phyloP scores from a whole-genome alignment of 2,888 invertebrate genomes.

The Andrena fulva region DNA sequence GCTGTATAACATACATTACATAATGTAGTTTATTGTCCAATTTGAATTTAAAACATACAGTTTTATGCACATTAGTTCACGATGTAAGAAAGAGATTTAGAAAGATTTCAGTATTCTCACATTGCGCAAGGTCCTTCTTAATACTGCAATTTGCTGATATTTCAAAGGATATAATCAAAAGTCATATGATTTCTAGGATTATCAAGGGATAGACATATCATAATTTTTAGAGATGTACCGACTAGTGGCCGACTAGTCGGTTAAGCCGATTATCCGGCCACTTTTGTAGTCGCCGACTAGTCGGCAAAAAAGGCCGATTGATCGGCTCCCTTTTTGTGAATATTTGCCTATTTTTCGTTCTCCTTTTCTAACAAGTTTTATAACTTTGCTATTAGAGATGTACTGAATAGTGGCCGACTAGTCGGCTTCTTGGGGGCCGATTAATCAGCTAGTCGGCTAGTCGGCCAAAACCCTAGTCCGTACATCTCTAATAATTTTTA shows the following conservation, averaged over 20 bases:
- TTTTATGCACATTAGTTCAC: conserved; percentile 29
- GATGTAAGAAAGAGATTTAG: conserved; percentile 16
- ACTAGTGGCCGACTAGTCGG: too few relatives aligned
- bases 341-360: too few relatives aligned
- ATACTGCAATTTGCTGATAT: conserved; percentile 4
- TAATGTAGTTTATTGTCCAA: conserved; percentile 69
- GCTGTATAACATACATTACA: conserved; percentile 80
- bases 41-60: conserved; percentile 51
- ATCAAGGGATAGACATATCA: conserved; percentile 1
- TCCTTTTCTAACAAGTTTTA: too few relatives aligned
- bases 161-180: conserved; percentile 16
- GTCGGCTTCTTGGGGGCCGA: too few relatives aligned
- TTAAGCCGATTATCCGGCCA: too few relatives aligned
- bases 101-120: conserved; percentile 5
- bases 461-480: too few relatives aligned
- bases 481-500: conserved; percentile 5
- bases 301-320: too few relatives aligned
- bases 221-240: conserved; percentile 1
- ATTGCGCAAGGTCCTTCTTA: conserved; percentile 10
- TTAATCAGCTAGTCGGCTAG: too few relatives aligned
- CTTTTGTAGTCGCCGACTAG: too few relatives aligned
- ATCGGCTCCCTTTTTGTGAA: too few relatives aligned
- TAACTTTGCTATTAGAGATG: too few relatives aligned
- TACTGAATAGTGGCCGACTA: too few relatives aligned
- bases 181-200: conserved; percentile 2